phyloP scores from a whole-genome alignment of 2,888 invertebrate species.

The Philereme vetulata region DNA sequence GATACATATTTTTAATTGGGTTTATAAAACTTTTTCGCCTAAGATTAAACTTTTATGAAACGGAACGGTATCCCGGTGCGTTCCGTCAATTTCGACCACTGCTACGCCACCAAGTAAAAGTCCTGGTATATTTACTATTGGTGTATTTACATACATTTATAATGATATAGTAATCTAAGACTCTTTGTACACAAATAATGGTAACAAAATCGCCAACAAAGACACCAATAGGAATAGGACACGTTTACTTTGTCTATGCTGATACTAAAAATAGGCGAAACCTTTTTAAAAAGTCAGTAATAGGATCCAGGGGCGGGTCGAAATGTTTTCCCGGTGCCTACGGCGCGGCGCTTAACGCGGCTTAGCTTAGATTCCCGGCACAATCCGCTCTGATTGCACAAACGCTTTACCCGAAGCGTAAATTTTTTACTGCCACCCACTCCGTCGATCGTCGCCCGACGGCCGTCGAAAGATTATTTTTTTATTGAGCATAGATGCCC shows the following conservation, averaged over 20 bases:
- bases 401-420: conserved; percentile 66
- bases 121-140: no score
- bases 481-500: conserved; percentile 38
- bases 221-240: neutral
- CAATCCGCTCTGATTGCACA: conserved; percentile 78
- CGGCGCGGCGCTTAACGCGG: conserved; percentile 57
- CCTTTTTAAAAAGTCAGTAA: conserved; percentile 55
- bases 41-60: no score
- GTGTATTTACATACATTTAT: no score
- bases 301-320: conserved; percentile 50
- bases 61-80: no score
- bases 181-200: neutral
- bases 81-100: no score
- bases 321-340: conserved; percentile 57
- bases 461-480: conserved; percentile 43
- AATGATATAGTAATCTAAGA: no score
- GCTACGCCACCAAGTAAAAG: no score
- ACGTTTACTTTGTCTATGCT: conserved; percentile 2
- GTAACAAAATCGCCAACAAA: neutral
- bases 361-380: conserved; percentile 66
- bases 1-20: no score
- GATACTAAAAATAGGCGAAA: conserved; percentile 24
- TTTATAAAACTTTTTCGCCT: no score
- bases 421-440: conserved; percentile 64
- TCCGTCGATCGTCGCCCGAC: conserved; percentile 48